Evolutionary conservation across 2,888 invertebrate species (phyloP), one percentile per base, ranked within the genome.

Genomic region (Norana najaformis): DNA sequence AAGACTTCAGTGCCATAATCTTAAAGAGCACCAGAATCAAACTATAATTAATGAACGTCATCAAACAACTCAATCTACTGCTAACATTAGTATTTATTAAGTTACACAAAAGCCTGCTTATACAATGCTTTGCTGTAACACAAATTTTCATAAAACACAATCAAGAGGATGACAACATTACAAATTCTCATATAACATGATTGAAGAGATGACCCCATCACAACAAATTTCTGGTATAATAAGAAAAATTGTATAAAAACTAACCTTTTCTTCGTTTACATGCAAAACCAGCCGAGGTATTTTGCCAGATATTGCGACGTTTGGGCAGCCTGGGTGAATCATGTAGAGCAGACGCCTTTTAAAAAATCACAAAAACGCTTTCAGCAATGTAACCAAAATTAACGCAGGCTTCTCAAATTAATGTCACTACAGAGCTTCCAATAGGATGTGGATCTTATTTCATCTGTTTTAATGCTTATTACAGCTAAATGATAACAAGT

Each of bases 251-350:
- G 69, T 69, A n/a, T n/a, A n/a, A 69, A 69, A 69, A n/a, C 69
- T n/a, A 69, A 98, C 97, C 96, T 98, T 98, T 93, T 97, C 96
- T 94, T 98, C 98, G 95, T 97, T 98, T 88, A 98, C 96, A 95
- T 98, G 98, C 89, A 97, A 97, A 69, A 97, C 97, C 35, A 98
- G 96, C 94, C 97, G 96, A 0, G 98, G 98, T 92, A 98, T 96
- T 92, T 97, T 97, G 88, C 98, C 98, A 92, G 97, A 96, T 83
- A 98, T 95, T 83, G 97, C 97, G 39, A 97, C 96, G 91, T 97
- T 96, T 3, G 98, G 98, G 96, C 97, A 98, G 93, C 97, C 96
- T 4, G 98, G 98, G 96, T 98, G 98, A 88, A 96, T 95, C 8
- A 98, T 98, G 92, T 96, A 96, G 83, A 98, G 96, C 92, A 97